Base-by-base conservation (phyloP, 2,888 invertebrate species). In the Micoletzkya japonica region DNA sequence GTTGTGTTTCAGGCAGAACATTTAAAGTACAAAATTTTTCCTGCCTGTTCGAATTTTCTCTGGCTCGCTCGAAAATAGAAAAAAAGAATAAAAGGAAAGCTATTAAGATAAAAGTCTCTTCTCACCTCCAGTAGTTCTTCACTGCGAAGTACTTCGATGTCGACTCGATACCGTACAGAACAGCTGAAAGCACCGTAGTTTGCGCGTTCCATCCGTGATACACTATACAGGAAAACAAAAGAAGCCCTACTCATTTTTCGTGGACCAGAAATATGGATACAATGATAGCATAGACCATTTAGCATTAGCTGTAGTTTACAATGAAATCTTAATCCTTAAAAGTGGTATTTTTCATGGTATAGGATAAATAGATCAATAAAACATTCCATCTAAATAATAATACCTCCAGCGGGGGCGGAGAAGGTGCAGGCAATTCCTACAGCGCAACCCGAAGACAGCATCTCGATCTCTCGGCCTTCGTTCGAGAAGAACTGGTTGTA, bases 141-240 rank as follows among this genome's bases (percentile, higher is more conserved):
- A 97, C 95, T 10, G 96, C 96, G 87, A 97, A 97, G 87, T 95
- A 97, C 0, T 95, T 95, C 0, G 96, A 94, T 30, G 97, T 97
- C 88, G 97, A 96, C 89, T 97, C 96, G 82, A 97, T 97, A 83
- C 95, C 95, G 88, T 97, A 97, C 69, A 97, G 89, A 0, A 81
- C 80, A 61, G 74, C 79, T 78, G n/a, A 0, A 64, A 20, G n/a
- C 2, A 24, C 6, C 24, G 52, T n/a, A 6, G 6, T 52, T 7
- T 2, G 30, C 30, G 34, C 20, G 20, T 20, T 2, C 26, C 7
- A 14, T 59, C 28, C 26, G 39, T 20, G 26, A 24, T 36, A 17
- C 34, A 39, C 20, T 2, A 37, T 34, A n/a, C n/a, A 58, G 34
- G 20, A 32, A 52, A 6, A 14, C 20, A 34, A 34, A 36, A 37